Percentiles rank a stretch among this genome's conserved stretches.
Conservation (phyloP, 2,888 invertebrate species). For the Acrocyrtus sp. region DNA sequence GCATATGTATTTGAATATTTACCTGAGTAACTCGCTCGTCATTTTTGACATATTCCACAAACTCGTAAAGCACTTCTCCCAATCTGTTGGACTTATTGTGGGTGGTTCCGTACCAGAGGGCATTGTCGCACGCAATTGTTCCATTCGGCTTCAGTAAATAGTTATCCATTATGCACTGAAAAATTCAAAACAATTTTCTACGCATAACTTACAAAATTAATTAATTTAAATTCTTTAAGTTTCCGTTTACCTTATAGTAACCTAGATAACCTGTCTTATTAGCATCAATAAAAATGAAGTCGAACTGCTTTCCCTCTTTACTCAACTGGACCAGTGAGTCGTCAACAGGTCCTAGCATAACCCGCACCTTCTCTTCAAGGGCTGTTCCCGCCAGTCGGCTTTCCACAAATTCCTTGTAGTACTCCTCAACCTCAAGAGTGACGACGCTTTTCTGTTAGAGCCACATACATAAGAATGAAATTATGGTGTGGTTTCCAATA, state of each 20-base stretch:
- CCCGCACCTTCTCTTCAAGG: slow-evolving; percentile 51
- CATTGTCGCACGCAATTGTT: slow-evolving; percentile 55
- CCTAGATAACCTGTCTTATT: slow-evolving; percentile 57
- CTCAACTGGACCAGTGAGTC: slow-evolving; percentile 52
- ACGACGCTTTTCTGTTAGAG: no score
- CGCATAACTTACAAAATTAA: background rate
- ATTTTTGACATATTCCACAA: slow-evolving; percentile 53
- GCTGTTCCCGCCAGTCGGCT: slow-evolving; percentile 42
- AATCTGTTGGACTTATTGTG: slow-evolving; percentile 8
- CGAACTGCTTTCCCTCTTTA: slow-evolving; percentile 53
- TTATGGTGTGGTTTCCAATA: no score
- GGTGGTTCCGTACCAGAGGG: slow-evolving; percentile 49
- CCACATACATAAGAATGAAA: no score
- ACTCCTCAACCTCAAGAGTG: slow-evolving; percentile 52
- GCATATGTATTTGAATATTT: background rate
- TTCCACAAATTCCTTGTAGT: slow-evolving; percentile 42
- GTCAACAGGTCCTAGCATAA: slow-evolving; percentile 52
- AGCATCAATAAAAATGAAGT: slow-evolving; percentile 60
- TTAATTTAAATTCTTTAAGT: no score
- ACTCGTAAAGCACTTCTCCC: slow-evolving; percentile 49
- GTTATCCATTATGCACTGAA: slow-evolving; percentile 60
- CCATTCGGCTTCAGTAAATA: slow-evolving; percentile 46
- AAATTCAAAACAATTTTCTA: background rate
- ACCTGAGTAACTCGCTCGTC: slow-evolving; percentile 59
- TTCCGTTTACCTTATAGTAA: slow-evolving; percentile 58